A percentile compares a stretch with the other conserved stretches of the same genome.
Conservation (phyloP, 2,113 vertebrate species). For the Ciconia boyciana region DNA sequence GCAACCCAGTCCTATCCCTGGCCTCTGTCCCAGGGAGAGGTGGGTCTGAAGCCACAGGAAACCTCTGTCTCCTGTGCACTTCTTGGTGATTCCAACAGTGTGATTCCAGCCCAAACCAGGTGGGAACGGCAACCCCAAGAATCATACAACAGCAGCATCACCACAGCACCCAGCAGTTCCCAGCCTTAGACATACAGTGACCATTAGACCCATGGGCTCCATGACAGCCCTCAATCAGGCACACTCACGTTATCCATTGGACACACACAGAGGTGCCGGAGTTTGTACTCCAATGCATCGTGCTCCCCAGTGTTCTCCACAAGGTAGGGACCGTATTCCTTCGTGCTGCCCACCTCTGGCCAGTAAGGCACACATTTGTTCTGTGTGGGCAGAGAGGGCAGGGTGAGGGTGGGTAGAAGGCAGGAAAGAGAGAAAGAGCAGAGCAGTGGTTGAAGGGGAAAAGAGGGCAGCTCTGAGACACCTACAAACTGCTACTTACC, state of each 20-base stretch:
- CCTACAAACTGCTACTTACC: conserved; percentile 69
- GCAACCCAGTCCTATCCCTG: neutral
- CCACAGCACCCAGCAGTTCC: neutral
- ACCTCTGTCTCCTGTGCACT: neutral
- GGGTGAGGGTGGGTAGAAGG: neutral
- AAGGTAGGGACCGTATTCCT: conserved; percentile 74
- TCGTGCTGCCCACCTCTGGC: conserved; percentile 75
- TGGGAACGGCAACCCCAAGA: neutral
- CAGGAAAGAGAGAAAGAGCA: neutral
- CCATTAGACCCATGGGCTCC: neutral
- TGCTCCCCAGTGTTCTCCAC: conserved; percentile 75
- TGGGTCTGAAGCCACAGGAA: neutral
- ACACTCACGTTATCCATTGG: conserved; percentile 74
- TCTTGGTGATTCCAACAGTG: neutral
- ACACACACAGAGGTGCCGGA: conserved; percentile 79
- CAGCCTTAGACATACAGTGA: neutral
- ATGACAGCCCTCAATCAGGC: neutral
- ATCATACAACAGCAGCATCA: neutral
- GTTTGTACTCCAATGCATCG: conserved; percentile 83
- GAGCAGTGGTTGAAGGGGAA: neutral
- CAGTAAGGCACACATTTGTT: conserved; percentile 96
- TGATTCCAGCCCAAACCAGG: neutral
- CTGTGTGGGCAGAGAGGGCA: conserved; percentile 62
- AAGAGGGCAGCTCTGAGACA: neutral
- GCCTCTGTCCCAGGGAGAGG: neutral